Evolutionary conservation across 2,113 vertebrate species (phyloP), one percentile per base, ranked within the genome.

Genomic region (Rhinopithecus roxellana): DNA sequence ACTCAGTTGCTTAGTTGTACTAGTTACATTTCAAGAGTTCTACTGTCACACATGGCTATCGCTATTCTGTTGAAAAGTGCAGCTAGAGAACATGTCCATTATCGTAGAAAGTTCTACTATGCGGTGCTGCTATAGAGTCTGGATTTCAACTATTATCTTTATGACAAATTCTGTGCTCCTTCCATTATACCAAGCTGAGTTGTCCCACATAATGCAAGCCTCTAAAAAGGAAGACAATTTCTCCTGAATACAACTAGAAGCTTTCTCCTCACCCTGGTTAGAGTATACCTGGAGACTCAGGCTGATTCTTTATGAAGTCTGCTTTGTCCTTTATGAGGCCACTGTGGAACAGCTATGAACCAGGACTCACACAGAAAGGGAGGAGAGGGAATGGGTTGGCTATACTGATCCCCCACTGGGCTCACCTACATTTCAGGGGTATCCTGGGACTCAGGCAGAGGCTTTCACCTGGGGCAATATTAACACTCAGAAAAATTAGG

Each of bases 21-120:
- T 18, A 61, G 55, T 32, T 14, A 69, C 52, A 38, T 91, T 90
- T 55, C 70, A 89, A 43, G 7, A 35, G 35, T 25, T 20, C 10
- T 86, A 0, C 40, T 18, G 48, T 32, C 40, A 27, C 3, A 4
- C 0, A 0, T 59, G 16, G 17, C 14, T 18, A 18, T 57, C 38
- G 45, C 45, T 74, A n/a, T 11, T 52, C 23, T 67, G 23, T 3
- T 52, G 30, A 40, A 22, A 25, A 89, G 38, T 5, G 3, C 5
- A 87, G 67, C 59, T 8, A 20, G 2, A 96, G 59, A 89, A 23
- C 6, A 43, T 93, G n/a, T 25, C n/a, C 18, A 25, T 91, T 35
- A 48, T 6, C 48, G 0, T 10, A 81, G 81, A 35, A 91, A 75
- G 30, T 55, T 90, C 45, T 77, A 17, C n/a, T 43, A 1, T 17